Conservation (phyloP, 2,888 invertebrate species). For the Tenthredo distinguenda region DNA sequence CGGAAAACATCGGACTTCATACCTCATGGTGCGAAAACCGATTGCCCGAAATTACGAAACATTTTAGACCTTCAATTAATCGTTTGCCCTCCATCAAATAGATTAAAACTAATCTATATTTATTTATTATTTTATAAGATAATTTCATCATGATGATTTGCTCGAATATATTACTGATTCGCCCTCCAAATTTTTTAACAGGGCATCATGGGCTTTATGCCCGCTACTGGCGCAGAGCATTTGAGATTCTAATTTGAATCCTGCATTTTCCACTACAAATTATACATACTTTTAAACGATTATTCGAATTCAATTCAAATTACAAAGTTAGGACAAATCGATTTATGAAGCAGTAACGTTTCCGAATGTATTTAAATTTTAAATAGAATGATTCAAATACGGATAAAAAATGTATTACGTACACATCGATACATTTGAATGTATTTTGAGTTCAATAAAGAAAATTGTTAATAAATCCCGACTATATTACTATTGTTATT, state of each 20-base stretch:
- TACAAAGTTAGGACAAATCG: neutral
- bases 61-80: neutral
- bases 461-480: neutral
- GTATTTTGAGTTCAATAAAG: neutral
- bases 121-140: neutral
- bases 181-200: neutral
- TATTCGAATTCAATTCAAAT: neutral
- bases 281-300: neutral
- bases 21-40: neutral
- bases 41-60: neutral
- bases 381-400: neutral
- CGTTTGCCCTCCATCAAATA: neutral
- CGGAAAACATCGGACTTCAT: conserved; percentile 51
- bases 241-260: neutral
- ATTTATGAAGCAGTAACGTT: neutral
- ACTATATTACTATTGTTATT: neutral
- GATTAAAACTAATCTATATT: neutral
- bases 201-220: neutral
- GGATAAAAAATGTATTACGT: neutral
- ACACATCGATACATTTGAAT: neutral
- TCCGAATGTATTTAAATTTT: neutral
- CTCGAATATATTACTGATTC: neutral
- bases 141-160: neutral
- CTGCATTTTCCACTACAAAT: neutral
- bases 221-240: neutral